Evolutionary conservation across 2,797 vertebrate genomes (phyloP), one percentile per base, ranked within the genome.

Genomic region (Brachyrhaphis roseni): DNA sequence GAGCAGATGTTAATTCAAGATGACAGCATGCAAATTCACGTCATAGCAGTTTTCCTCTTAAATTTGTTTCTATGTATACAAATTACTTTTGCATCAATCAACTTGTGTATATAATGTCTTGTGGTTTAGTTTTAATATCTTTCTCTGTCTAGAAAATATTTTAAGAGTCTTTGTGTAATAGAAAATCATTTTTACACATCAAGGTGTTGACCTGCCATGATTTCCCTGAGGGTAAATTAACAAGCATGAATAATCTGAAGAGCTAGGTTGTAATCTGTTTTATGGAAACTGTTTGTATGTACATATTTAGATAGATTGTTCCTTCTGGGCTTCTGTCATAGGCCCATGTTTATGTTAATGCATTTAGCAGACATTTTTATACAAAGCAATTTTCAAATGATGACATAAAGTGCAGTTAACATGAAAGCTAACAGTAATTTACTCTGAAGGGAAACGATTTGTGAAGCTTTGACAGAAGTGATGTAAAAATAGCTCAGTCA

Each of bases 271-370:
- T 77, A 75, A 45, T 23, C 4, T 31, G 72, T 81, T 74, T 74
- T 46, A 75, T 79, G 75, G 74, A 79, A 88, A 51, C 72, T 41
- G 28, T 86, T 82, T 82, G 77, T 75, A 53, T 31, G 84, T 82
- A 77, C 83, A 90, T 84, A 81, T 87, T 84, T 82, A 73, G 82
- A 76, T 73, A 66, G 80, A 86, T 89, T 87, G 87, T 86, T 76
- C 87, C 92, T 85, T 73, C 74, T 71, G 86, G 86, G 90, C 80
- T 11, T 80, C 78, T 59, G 77, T 88, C 79, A 77, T 57, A 7
- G 68, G 39, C 72, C 83, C 89, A 87, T 92, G 90, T 84, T 85
- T 41, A 43, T n/a, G 66, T 43, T 45, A 12, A n/a, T 45, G 23
- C 11, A 70, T 43, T 43, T 70, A 10, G 39, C 66, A 70, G 39